A percentile compares a stretch with the other conserved stretches of the same genome.
phyloP scores from a whole-genome alignment of 2,113 vertebrate species.

The Corapipo altera region DNA sequence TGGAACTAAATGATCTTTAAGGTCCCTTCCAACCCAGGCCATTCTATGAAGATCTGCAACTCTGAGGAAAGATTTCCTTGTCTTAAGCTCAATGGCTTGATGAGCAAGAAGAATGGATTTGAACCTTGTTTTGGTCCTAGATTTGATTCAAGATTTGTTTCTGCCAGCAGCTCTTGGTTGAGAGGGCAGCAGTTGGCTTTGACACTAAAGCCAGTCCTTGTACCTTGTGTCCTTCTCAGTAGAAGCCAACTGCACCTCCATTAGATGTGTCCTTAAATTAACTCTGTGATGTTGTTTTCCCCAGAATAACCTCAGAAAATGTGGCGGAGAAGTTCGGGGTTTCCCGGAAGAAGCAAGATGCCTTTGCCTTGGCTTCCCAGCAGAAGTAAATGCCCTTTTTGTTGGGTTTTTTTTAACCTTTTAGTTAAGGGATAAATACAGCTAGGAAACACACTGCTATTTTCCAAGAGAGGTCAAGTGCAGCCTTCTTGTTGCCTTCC shows the following conservation, averaged over 20 bases:
- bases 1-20: background rate
- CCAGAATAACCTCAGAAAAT: slow-evolving; percentile 93
- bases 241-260: background rate
- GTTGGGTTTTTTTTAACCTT: background rate
- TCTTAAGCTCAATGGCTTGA: background rate
- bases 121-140: background rate
- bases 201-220: background rate
- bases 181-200: background rate
- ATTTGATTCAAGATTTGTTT: background rate
- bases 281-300: background rate
- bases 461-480: background rate
- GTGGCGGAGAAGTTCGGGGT: slow-evolving; percentile 88
- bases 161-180: background rate
- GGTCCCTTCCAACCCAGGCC: background rate
- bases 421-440: background rate
- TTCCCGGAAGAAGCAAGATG: slow-evolving; percentile 87
- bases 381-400: slow-evolving; percentile 78
- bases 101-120: background rate
- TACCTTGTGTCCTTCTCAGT: background rate
- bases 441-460: rapidly evolving
- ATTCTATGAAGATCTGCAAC: background rate
- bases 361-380: slow-evolving; percentile 87
- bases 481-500: background rate
- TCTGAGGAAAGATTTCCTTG: background rate
- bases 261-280: background rate